Evolutionary conservation across 2,113 vertebrate genomes (phyloP).

Genomic region (Thermophis baileyi): DNA sequence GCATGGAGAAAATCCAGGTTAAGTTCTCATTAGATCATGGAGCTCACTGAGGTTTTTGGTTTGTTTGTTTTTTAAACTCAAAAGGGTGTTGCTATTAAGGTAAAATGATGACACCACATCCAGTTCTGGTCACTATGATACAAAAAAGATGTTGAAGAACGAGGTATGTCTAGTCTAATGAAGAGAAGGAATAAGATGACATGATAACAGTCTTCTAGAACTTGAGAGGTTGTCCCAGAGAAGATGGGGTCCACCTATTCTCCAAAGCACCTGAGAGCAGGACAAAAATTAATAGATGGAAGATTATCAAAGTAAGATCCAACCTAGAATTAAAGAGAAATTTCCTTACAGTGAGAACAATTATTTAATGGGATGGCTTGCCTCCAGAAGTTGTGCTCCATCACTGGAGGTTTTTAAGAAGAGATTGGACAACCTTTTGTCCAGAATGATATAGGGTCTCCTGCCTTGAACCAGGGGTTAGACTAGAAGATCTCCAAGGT

Average conservation of each 20-base stretch:
- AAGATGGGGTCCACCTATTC: neutral
- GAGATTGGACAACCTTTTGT: neutral
- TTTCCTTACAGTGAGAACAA: neutral
- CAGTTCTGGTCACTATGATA: neutral
- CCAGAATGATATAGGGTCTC: neutral
- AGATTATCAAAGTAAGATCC: neutral
- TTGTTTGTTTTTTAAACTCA: too few species aligned
- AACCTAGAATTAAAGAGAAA: neutral
- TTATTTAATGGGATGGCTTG: neutral
- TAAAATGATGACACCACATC: neutral
- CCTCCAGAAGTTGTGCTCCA: neutral
- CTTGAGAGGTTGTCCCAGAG: neutral
- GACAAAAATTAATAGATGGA: neutral
- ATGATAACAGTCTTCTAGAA: neutral
- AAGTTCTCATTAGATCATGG: neutral
- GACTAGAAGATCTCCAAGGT: neutral
- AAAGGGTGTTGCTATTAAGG: neutral
- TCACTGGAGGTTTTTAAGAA: neutral
- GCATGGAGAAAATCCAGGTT: neutral
- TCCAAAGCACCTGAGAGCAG: neutral
- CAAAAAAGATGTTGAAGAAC: neutral
- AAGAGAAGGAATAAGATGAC: neutral
- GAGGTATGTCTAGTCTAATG: neutral
- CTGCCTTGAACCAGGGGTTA: neutral
- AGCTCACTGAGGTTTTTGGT: neutral